Evolutionary conservation across 2,888 invertebrate genomes (phyloP), one percentile per base, ranked within the genome.

Genomic region (Drosophila borborema): DNA sequence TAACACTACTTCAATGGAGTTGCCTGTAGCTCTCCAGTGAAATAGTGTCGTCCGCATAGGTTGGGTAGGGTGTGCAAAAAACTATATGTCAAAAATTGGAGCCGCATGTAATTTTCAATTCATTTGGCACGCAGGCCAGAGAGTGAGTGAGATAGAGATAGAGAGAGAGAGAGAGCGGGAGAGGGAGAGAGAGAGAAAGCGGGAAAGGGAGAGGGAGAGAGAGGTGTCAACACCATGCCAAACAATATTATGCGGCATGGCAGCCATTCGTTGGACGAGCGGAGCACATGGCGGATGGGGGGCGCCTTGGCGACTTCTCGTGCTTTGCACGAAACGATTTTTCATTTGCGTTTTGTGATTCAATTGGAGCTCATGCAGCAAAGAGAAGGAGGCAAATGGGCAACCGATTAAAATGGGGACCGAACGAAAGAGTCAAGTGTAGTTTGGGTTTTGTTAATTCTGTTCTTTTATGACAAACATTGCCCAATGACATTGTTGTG

Each of bases 261-360:
- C 31, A 63, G 69, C 55, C 18, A 59, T 6, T 68, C 43, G 56
- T n/a, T 14, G 31, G 60, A 53, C 18, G 20, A 54, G 12, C 34
- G 31, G 34, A 54, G 54, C 45, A 23, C 3, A 5, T n/a, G 46
- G 53, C 28, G 38, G 53, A 51, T 51, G 28, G 54, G 36, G 64
- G 64, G 64, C 59, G 63, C 53, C 74, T 70, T 72, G 68, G 72
- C 74, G 75, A 79, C 86, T 81, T 54, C 77, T 82, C 70, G 90
- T 82, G 85, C 86, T 84, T 81, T 80, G 89, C 90, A 87, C 88
- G 90, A 86, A 87, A 86, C 87, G 82, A 89, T 87, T 85, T 89
- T 85, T 82, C 73, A 82, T 84, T 68, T 75, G 77, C 63, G 36
- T 64, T 73, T 70, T 70, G 56, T 81, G 80, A 73, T 81, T 78